Conservation (phyloP, 2,888 invertebrate genomes). For the Ischnus inquisitorius region DNA sequence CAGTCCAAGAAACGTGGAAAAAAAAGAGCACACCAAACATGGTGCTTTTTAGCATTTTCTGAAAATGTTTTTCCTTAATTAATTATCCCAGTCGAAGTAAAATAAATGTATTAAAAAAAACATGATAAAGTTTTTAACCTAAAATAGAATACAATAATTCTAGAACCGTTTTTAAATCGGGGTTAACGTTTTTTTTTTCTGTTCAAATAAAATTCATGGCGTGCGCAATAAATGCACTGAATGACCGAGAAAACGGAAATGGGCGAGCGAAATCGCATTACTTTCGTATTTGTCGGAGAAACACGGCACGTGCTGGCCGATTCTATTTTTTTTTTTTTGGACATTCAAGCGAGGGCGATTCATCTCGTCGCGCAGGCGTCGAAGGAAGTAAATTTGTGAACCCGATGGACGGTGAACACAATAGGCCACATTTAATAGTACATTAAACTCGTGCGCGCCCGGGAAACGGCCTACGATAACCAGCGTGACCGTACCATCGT, state of each 20-base stretch:
- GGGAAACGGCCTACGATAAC: constrained; percentile 67
- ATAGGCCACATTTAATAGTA: constrained; percentile 84
- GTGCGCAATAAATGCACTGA: constrained; percentile 44
- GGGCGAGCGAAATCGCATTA: constrained; percentile 77
- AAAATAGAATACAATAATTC: no score
- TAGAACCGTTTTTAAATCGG: neutral
- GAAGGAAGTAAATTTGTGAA: constrained; percentile 83
- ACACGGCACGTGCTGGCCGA: constrained; percentile 75
- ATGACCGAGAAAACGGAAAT: constrained; percentile 60
- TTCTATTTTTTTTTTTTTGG: constrained; percentile 67
- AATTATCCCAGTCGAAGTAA: neutral
- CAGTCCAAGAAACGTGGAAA: neutral
- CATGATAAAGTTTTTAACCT: no score
- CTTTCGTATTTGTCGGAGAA: constrained; percentile 78
- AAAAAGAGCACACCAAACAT: neutral
- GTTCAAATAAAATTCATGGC: constrained; percentile 56
- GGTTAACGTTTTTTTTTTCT: constrained; percentile 36
- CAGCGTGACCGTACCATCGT: constrained; percentile 63
- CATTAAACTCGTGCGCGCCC: constrained; percentile 78
- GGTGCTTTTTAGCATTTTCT: neutral
- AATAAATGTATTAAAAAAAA: neutral
- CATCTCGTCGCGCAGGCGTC: constrained; percentile 63
- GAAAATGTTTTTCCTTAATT: neutral
- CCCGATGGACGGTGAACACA: constrained; percentile 80
- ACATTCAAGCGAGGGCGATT: constrained; percentile 41